Conservation (phyloP, 2,797 vertebrate species). For the Parauchenoglanis punctatus region DNA sequence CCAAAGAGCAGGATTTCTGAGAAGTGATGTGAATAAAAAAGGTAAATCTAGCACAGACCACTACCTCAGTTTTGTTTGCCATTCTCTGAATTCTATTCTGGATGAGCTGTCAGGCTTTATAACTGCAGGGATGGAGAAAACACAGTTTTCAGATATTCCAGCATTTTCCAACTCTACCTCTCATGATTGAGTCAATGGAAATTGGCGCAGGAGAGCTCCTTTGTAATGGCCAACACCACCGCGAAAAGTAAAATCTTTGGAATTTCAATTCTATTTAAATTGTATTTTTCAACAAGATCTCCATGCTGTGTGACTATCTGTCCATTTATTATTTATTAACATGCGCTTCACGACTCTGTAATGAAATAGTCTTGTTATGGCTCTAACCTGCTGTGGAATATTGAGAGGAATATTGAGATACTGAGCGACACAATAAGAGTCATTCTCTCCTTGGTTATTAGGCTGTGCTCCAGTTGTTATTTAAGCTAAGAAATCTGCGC, state of each 20-base stretch:
- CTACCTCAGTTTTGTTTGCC: constrained; percentile 49
- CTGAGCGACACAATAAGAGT: constrained; percentile 27
- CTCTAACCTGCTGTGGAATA: constrained; percentile 32
- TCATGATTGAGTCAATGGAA: constrained; percentile 52
- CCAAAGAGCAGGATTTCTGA: constrained; percentile 50
- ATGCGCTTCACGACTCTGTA: neutral
- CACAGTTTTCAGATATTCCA: constrained; percentile 62
- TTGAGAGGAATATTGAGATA: constrained; percentile 12
- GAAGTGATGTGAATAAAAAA: constrained; percentile 47
- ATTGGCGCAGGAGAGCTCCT: constrained; percentile 50
- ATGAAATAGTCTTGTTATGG: constrained; percentile 39
- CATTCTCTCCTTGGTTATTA: constrained; percentile 37
- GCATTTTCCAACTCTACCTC: constrained; percentile 50
- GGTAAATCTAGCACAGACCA: constrained; percentile 30
- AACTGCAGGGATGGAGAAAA: constrained; percentile 49
- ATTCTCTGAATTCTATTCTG: constrained; percentile 53
- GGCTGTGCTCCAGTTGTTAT: constrained; percentile 26
- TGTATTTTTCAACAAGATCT: constrained; percentile 34
- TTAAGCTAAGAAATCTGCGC: constrained; percentile 12
- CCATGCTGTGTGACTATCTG: constrained; percentile 1
- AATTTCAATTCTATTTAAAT: constrained; percentile 50
- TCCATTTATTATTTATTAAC: constrained; percentile 36
- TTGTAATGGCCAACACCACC: constrained; percentile 51
- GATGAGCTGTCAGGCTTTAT: constrained; percentile 55
- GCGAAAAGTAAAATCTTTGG: constrained; percentile 46